Conservation (phyloP, 1,140 invertebrate genomes). For the Drosophila pachea region DNA sequence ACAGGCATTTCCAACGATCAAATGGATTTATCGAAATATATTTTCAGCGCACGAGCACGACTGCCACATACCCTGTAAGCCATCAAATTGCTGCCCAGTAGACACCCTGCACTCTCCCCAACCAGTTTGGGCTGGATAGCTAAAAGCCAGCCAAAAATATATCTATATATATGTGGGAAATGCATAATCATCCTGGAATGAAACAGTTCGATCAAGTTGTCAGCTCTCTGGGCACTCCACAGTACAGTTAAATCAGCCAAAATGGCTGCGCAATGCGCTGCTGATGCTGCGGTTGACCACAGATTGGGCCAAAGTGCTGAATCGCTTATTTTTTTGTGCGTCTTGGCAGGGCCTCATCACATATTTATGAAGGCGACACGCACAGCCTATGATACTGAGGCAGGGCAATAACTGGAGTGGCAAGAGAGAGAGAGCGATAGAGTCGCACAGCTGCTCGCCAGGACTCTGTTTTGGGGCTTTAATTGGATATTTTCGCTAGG, state of each 20-base stretch:
- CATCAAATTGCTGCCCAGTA: not conserved
- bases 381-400: slow-evolving; percentile 2
- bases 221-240: slow-evolving; percentile 16
- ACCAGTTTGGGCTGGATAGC: no score
- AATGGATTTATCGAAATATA: not conserved
- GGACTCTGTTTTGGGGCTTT: slow-evolving; percentile 10
- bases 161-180: no score
- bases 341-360: slow-evolving; percentile 23
- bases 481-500: slow-evolving; percentile 40
- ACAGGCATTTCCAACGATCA: slow-evolving; percentile 5
- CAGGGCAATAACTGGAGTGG: slow-evolving; percentile 6
- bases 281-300: slow-evolving; percentile 24
- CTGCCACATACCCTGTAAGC: not conserved
- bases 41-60: not conserved
- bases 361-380: slow-evolving; percentile 45
- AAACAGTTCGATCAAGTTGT: slow-evolving; percentile 30
- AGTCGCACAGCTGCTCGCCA: slow-evolving; percentile 10
- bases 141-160: no score
- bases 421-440: not conserved
- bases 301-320: slow-evolving; percentile 8
- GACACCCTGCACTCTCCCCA: not conserved
- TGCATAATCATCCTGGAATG: no score
- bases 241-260: slow-evolving; percentile 36
- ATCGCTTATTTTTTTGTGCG: slow-evolving; percentile 3
- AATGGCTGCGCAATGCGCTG: slow-evolving; percentile 31